Percentiles rank a stretch among this genome's conserved stretches.
Evolutionary conservation across 2,797 vertebrate genomes (phyloP).

Genomic region (Chloroceryle amazona): DNA sequence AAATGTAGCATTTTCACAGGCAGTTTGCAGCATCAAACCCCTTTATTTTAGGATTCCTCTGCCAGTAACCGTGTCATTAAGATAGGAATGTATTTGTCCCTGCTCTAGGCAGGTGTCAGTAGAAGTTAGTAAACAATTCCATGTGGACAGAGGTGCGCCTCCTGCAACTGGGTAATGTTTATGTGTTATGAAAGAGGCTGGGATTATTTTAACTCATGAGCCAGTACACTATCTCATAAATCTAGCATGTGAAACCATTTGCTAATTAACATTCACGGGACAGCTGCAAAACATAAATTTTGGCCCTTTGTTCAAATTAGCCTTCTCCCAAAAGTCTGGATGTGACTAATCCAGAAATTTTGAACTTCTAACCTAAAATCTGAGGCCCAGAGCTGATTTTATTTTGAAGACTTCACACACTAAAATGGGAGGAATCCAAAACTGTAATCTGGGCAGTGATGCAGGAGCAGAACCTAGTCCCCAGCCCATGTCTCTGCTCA

Average conservation of each 20-base stretch:
- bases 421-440: not conserved
- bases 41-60: not conserved
- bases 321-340: not conserved
- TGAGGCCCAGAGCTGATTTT: not conserved
- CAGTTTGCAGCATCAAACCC: not conserved
- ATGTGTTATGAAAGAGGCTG: not conserved
- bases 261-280: not conserved
- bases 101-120: not conserved
- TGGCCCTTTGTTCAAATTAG: not conserved
- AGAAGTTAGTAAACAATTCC: not conserved
- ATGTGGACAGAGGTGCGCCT: not conserved
- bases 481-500: not conserved
- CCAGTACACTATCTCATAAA: not conserved
- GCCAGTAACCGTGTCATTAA: rapidly evolving
- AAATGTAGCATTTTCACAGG: not conserved
- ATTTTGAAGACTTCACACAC: not conserved
- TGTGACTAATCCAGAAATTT: not conserved
- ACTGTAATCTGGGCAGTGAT: not conserved
- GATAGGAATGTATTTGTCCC: not conserved
- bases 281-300: not conserved
- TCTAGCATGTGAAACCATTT: not conserved
- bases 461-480: not conserved
- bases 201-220: not conserved
- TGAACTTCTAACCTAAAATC: not conserved
- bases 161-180: not conserved